Base-by-base conservation (phyloP, 2,113 vertebrate species). In the Dipodomys stephensi region DNA sequence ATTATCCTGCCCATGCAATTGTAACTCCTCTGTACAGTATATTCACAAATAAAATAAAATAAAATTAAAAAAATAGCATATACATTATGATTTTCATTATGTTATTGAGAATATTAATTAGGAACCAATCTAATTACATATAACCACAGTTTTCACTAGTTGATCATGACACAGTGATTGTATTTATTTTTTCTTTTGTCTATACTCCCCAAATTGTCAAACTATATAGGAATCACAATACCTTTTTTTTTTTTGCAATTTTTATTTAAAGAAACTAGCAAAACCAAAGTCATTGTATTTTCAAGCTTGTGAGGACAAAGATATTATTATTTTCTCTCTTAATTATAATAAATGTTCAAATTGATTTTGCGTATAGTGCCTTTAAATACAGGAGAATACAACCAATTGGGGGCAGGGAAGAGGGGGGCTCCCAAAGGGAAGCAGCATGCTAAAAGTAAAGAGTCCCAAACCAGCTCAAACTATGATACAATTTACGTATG, bases 61-160 rank as follows among this genome's bases (percentile, higher is more conserved):
- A n/a, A n/a, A n/a, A n/a, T n/a, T n/a, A n/a, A n/a, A n/a, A 65
- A 87, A 77, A 53, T 32, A 71, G 39, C 44, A n/a, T 32, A 13
- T 44, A 44, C 30, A 9, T 19, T 80, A 25, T 71, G 15, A 87
- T 65, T 72, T 46, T 11, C 23, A 65, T 39, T 77, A 13, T 69
- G 72, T 64, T 27, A 65, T 44, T 91, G 49, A 78, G 30, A 28
- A 72, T 83, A 87, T 83, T 27, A 91, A 78, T 72, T 57, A 78
- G 39, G 57, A 83, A 83, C 30, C 27, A 76, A 67, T 44, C 19
- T 28, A 28, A 67, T 67, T 16, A 68, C 39, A 25, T 46, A 60
- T 30, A 72, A 32, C 44, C 67, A 76, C 35, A 53, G 15, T 80
- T 25, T 46, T 18, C 25, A 39, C 39, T 87, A 53, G 25, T 15